Conservation (phyloP, 2,888 invertebrate genomes). For the Drosophila formosana region DNA sequence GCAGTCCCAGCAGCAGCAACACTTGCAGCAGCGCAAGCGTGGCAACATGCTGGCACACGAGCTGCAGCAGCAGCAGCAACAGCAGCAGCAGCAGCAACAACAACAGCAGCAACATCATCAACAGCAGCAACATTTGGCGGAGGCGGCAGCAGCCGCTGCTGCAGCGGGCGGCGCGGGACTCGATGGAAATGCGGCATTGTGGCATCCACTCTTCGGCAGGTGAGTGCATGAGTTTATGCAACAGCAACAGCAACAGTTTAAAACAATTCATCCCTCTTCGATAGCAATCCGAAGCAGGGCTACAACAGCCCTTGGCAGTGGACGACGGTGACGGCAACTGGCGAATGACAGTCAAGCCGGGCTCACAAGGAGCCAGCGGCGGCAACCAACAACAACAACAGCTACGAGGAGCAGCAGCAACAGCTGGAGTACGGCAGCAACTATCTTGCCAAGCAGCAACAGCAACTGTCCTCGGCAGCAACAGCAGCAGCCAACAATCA, state of each 20-base stretch:
- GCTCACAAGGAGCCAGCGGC: conserved; percentile 85
- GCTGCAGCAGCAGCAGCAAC: conserved; percentile 71
- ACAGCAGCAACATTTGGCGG: conserved; percentile 66
- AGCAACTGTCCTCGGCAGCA: conserved; percentile 33
- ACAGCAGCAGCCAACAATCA: conserved; percentile 47
- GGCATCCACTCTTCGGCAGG: conserved; percentile 95
- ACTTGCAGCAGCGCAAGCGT: conserved; percentile 72
- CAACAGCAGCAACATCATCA: conserved; percentile 52
- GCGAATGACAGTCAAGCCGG: conserved; percentile 87
- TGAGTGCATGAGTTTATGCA: conserved; percentile 86
- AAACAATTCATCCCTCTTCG: not conserved
- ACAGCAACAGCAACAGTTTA: not conserved
- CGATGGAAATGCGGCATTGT: conserved; percentile 89
- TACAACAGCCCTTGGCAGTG: conserved; percentile 87
- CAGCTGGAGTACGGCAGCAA: conserved; percentile 46
- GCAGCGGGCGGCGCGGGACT: conserved; percentile 84
- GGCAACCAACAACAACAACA: conserved; percentile 57
- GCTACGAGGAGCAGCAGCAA: conserved; percentile 44
- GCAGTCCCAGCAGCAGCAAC: conserved; percentile 57
- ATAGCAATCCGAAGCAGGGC: conserved; percentile 83
- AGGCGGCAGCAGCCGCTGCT: conserved; percentile 52
- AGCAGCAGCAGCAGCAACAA: conserved; percentile 48
- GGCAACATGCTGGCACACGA: conserved; percentile 58
- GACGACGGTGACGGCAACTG: conserved; percentile 87
- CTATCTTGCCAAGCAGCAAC: conserved; percentile 49